Evolutionary conservation across 2,797 vertebrate genomes (phyloP).

Genomic region (Sus cebifrons): DNA sequence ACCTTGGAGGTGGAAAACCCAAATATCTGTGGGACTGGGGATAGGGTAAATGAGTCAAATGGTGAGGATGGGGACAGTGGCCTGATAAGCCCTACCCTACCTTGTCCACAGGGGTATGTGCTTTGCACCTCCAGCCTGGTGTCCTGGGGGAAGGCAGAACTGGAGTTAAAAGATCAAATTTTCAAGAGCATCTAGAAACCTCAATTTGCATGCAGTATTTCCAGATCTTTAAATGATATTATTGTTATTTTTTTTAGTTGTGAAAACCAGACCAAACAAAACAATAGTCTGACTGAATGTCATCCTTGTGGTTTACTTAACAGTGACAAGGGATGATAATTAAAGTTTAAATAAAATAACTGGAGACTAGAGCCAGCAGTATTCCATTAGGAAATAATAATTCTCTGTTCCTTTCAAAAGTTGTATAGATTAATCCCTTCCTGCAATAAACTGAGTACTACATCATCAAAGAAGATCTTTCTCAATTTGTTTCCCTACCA

Average conservation of each 20-base stretch:
- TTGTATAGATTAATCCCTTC: not conserved
- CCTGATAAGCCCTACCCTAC: not conserved
- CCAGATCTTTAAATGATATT: not conserved
- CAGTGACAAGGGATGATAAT: not conserved
- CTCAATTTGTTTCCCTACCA: conserved; percentile 26
- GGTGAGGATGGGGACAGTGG: accelerated
- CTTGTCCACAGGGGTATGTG: not conserved
- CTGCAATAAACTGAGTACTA: not conserved
- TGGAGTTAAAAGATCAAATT: not conserved
- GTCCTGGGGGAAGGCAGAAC: not conserved
- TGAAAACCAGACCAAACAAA: conserved; percentile 44
- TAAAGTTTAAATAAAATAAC: conserved; percentile 46
- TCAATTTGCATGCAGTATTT: not conserved
- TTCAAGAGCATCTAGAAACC: not conserved
- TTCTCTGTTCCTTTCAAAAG: not conserved
- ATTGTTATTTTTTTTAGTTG: not conserved
- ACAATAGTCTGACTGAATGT: not conserved
- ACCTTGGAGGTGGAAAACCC: not conserved
- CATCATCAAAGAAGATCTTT: not conserved
- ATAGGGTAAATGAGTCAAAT: not conserved
- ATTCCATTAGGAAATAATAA: conserved; percentile 46
- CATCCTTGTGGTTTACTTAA: not conserved
- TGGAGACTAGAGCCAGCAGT: not conserved
- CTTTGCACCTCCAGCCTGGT: not conserved
- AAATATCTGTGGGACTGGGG: not conserved